Conservation (phyloP, 2,888 invertebrate genomes). For the Cerceris ruficornis region DNA sequence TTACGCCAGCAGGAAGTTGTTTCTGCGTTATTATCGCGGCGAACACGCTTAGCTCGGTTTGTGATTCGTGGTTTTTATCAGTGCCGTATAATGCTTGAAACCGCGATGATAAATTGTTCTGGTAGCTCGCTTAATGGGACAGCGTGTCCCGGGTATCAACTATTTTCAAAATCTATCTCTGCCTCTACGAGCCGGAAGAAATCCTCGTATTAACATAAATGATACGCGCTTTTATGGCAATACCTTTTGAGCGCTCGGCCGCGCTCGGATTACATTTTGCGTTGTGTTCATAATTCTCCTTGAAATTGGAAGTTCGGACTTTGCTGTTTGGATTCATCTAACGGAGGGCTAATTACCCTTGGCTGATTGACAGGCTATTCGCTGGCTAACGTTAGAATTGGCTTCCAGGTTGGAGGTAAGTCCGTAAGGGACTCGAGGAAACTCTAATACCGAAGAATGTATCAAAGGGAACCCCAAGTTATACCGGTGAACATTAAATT, state of each 20-base stretch:
- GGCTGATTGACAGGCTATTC: too few relatives aligned
- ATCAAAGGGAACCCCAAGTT: too few relatives aligned
- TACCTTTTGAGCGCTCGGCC: neutral
- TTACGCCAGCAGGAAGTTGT: slow-evolving; percentile 29
- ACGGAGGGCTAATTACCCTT: too few relatives aligned
- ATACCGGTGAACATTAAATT: too few relatives aligned
- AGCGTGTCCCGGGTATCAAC: slow-evolving; percentile 8
- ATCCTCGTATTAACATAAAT: neutral
- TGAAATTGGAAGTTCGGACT: too few relatives aligned
- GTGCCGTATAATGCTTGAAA: slow-evolving; percentile 17
- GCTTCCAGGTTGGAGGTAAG: too few relatives aligned
- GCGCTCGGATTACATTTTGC: neutral
- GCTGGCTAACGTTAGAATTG: too few relatives aligned
- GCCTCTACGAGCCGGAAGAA: slow-evolving; percentile 1
- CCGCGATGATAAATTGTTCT: slow-evolving; percentile 26
- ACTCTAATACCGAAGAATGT: too few relatives aligned
- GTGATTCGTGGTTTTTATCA: slow-evolving; percentile 25
- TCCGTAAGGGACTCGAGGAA: too few relatives aligned
- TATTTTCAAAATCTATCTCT: slow-evolving; percentile 1
- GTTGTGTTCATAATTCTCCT: too few relatives aligned
- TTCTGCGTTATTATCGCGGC: slow-evolving; percentile 40
- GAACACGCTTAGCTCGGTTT: slow-evolving; percentile 18
- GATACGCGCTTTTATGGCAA: neutral
- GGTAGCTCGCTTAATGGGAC: slow-evolving; percentile 15
- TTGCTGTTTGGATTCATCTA: too few relatives aligned